phyloP scores from a whole-genome alignment of 1,140 invertebrate genomes.

The Paraescarpia echinospica region DNA sequence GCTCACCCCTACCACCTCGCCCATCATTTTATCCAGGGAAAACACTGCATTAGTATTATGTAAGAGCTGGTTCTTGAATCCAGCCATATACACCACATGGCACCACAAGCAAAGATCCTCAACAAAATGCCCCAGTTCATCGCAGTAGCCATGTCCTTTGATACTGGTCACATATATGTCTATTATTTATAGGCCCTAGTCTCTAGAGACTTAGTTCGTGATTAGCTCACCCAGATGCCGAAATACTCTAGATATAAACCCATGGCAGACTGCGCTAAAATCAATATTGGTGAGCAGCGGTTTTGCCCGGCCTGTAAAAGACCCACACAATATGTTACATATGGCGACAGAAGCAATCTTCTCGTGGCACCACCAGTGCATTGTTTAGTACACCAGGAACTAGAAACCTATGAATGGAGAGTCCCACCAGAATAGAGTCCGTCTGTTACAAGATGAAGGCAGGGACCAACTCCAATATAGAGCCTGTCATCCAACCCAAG shows the following conservation, averaged over 20 bases:
- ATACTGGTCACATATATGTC: not conserved
- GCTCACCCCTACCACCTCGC: too few species aligned
- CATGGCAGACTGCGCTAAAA: not conserved
- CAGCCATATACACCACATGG: not conserved
- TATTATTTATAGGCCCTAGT: not conserved
- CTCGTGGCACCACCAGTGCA: not conserved
- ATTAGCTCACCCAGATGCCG: not conserved
- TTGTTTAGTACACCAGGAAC: not conserved
- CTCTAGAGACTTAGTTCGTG: not conserved
- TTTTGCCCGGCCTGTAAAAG: not conserved
- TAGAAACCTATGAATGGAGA: not conserved
- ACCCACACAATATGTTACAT: not conserved
- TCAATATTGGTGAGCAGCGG: not conserved
- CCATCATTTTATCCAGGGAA: too few species aligned
- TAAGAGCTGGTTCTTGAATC: too few species aligned
- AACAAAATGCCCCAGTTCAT: not conserved
- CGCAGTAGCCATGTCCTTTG: not conserved
- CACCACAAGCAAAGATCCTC: not conserved
- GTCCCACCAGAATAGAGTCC: not conserved
- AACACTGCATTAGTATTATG: too few species aligned
- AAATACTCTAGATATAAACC: not conserved
- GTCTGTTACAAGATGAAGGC: not conserved
- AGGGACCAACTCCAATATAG: not conserved
- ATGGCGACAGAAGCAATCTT: not conserved
- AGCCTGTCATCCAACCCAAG: not conserved